Evolutionary conservation across 2,113 vertebrate species (phyloP), one percentile per base, ranked within the genome.

Genomic region (Turnix velox): DNA sequence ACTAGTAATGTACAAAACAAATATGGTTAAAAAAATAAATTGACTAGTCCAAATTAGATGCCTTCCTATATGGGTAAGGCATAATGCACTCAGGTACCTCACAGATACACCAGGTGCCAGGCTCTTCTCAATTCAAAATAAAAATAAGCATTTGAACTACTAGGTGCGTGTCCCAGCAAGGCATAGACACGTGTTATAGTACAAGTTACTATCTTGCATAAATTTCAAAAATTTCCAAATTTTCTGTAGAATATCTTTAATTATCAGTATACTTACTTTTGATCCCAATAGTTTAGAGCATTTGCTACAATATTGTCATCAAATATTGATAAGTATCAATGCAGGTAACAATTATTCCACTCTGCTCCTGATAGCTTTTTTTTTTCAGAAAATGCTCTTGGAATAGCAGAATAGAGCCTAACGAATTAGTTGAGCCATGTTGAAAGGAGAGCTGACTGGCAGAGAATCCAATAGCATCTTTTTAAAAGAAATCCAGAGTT

Each of bases 211-310:
- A 22, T 3, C 31, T 30, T 16, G 54, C 31, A 43, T 18, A 37
- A 49, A 43, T 45, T 48, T 49, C 23, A n/a, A 68, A 14, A 42
- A 28, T 63, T 30, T 40, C 22, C 4, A 37, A 15, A 7, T n/a
- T 68, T 88, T 51, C 58, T 18, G 12, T 5, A 6, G 14, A 75
- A 16, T 46, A 25, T 37, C 72, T 65, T 68, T 27, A 76, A 12
- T 30, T 54, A 45, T 12, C 24, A 63, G 14, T 12, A 8, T 7
- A 51, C 9, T 22, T 40, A 20, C 10, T 42, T 61, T 40, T 42
- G 9, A 84, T 12, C 5, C 37, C 8, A 51, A 7, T 2, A 3
- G 19, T 55, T 59, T 27, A 14, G 4, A 37, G 13, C 0, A 49
- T 51, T 27, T 66, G 8, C 18, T n/a, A 37, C 63, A 75, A 39